Base-by-base conservation (phyloP, 2,888 invertebrate genomes). In the Asteroscopus sphinx region DNA sequence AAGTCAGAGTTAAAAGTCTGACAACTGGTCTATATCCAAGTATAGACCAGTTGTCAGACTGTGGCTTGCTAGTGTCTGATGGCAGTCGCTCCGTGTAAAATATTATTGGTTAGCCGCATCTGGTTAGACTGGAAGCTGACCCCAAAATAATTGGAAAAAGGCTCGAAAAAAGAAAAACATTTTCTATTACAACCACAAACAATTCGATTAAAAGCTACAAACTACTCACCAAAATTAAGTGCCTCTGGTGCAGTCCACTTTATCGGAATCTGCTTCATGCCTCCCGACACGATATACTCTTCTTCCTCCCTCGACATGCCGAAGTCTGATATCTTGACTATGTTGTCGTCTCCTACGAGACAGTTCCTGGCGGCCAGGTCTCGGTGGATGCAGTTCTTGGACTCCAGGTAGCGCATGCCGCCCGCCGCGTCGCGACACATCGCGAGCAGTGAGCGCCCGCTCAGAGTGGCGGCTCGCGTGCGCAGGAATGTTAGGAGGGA, bases 191-290 rank as follows among this genome's bases (percentile, higher is more conserved):
- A n/a, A n/a, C n/a, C n/a, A n/a, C n/a, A n/a, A n/a, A n/a, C 21
- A 3, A 44, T 32, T 16, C 8, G 13, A 41, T 26, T 3, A 25
- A 21, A 40, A 12, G 8, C 0, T n/a, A 1, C n/a, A 13, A 28
- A 28, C 7, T 35, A 77, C 88, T 91, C 87, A 96, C 99, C 99
- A 87, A 98, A 99, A 91, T 99, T 98, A 9, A 99, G 94, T 2
- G 99, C 99, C 92, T 99, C 99, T 0, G 99, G 99, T 1, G 99
- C 99, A 0, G 99, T 99, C 99, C 99, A 99, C 90, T 99, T 99
- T 62, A 99, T 99, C 0, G 99, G 99, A 77, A 99, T 99, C 94
- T 99, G 99, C 91, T 99, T 99, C 98, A 99, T 98, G 30, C 99
- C 99, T 76, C 99, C 99, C 2, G 99, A 98, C 36, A 99, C 99